Percentiles rank a stretch among this genome's conserved stretches.
Evolutionary conservation across 1,140 invertebrate species (phyloP).

Genomic region (Camponotus vicinus): DNA sequence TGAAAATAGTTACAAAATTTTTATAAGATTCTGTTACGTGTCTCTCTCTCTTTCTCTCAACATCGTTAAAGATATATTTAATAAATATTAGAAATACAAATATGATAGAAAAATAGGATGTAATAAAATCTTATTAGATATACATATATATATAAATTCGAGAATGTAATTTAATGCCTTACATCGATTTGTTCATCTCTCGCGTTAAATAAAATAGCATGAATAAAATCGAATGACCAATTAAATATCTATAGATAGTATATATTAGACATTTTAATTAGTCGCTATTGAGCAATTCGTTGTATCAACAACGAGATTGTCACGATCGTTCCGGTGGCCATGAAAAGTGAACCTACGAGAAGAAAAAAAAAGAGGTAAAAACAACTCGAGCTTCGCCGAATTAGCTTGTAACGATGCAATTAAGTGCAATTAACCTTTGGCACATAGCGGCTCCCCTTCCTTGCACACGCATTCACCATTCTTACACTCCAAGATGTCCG

Average conservation of each 20-base stretch:
- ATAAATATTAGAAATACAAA: slow-evolving; percentile 28
- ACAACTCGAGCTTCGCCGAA: not conserved
- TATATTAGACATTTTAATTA: not conserved
- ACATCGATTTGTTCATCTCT: not conserved
- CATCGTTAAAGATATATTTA: not conserved
- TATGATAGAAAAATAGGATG: slow-evolving; percentile 15
- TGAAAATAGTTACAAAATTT: not conserved
- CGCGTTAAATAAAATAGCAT: not conserved
- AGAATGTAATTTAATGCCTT: not conserved
- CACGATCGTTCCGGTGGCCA: not conserved
- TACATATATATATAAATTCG: not conserved
- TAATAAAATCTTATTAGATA: not conserved
- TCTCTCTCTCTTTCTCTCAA: not conserved
- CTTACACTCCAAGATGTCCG: slow-evolving; percentile 59
- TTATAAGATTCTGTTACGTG: not conserved
- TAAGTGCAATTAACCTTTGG: slow-evolving; percentile 68
- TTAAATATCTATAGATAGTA: not conserved
- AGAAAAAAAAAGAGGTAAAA: not conserved
- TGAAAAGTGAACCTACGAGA: slow-evolving; percentile 48
- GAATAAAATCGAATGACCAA: not conserved
- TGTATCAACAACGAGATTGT: not conserved
- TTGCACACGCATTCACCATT: slow-evolving; percentile 66
- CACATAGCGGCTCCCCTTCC: slow-evolving; percentile 55
- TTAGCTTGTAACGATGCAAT: slow-evolving; percentile 30
- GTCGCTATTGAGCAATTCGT: slow-evolving; percentile 12